Conservation (phyloP, 2,888 invertebrate species). For the Dasypogon diadema region DNA sequence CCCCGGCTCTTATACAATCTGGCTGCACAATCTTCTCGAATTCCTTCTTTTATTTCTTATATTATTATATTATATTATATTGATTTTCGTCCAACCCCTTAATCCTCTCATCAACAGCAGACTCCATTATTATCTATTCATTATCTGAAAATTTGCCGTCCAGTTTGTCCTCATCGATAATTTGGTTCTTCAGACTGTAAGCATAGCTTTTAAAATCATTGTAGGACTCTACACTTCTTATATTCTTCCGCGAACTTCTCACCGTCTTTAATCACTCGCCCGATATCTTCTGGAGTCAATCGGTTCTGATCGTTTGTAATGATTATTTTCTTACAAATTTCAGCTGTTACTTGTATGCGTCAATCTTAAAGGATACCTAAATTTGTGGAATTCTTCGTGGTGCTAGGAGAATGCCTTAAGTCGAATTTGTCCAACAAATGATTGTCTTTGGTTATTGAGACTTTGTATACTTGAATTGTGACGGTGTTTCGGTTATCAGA, state of each 20-base stretch:
- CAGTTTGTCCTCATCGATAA: constrained; percentile 96
- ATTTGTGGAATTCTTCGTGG: constrained; percentile 94
- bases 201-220: constrained; percentile 98
- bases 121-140: constrained; percentile 95
- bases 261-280: constrained; percentile 98
- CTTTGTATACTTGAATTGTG: constrained; percentile 98
- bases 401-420: constrained; percentile 95
- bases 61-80: constrained; percentile 91
- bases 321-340: constrained; percentile 98
- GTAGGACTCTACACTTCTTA: constrained; percentile 94
- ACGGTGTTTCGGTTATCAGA: constrained; percentile 99
- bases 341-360: constrained; percentile 96
- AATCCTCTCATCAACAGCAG: constrained; percentile 95
- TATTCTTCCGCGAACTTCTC: constrained; percentile 99
- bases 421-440: constrained; percentile 99
- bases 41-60: constrained; percentile 95
- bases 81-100: constrained; percentile 98
- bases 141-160: constrained; percentile 90
- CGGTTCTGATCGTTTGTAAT: constrained; percentile 99
- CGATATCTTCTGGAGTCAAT: constrained; percentile 97
- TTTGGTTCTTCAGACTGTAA: constrained; percentile 97
- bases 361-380: constrained; percentile 94
- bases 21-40: constrained; percentile 96
- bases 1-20: constrained; percentile 94
- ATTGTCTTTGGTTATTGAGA: constrained; percentile 99